A percentile compares a stretch with the other conserved stretches of the same genome.
Evolutionary conservation across 2,888 invertebrate genomes (phyloP).

Genomic region (Halictus quadricinctus): DNA sequence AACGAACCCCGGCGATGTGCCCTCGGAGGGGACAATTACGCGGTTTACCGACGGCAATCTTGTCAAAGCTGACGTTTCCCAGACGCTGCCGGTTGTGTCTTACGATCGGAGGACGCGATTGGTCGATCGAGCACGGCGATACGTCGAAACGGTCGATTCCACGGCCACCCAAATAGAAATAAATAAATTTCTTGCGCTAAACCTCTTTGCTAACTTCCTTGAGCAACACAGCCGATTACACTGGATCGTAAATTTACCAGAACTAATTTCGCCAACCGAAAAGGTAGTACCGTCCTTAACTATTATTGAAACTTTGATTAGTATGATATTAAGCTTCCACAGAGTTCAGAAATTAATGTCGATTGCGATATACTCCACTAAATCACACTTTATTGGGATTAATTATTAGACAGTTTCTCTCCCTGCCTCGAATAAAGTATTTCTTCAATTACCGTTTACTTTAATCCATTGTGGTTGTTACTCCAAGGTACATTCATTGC

Average conservation of each 20-base stretch:
- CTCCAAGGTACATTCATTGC: too few relatives aligned
- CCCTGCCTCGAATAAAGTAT: too few relatives aligned
- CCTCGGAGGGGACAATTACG: slow-evolving; percentile 14
- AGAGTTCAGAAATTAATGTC: too few relatives aligned
- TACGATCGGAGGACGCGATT: background rate
- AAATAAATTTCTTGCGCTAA: background rate
- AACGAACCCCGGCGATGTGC: slow-evolving; percentile 17
- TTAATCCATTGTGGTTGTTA: too few relatives aligned
- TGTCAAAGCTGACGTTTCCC: slow-evolving; percentile 22
- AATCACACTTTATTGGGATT: too few relatives aligned
- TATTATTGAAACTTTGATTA: too few relatives aligned
- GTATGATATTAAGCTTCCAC: too few relatives aligned
- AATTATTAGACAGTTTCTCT: too few relatives aligned
- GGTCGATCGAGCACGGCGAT: background rate
- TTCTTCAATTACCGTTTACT: too few relatives aligned
- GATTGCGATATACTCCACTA: too few relatives aligned
- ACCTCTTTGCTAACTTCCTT: background rate
- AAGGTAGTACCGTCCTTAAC: too few relatives aligned
- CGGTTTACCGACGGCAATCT: slow-evolving; percentile 30
- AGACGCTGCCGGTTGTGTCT: background rate
- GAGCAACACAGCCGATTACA: background rate
- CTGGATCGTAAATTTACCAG: background rate
- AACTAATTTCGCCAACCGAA: background rate
- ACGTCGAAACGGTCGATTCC: background rate
- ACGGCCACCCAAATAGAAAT: background rate